phyloP scores from a whole-genome alignment of 2,888 invertebrate species.

The Hypomecis punctinalis region DNA sequence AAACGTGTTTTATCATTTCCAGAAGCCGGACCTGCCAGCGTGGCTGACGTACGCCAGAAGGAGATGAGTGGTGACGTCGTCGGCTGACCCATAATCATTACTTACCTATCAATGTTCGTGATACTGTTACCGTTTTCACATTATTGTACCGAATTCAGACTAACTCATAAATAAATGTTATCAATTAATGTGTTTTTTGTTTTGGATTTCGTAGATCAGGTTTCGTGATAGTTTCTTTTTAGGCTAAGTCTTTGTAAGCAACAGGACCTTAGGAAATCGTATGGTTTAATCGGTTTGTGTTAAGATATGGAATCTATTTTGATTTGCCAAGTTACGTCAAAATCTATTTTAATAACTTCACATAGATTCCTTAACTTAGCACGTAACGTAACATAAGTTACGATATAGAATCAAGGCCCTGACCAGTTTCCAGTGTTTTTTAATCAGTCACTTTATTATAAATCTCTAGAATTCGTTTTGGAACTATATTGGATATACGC shows the following conservation, averaged over 20 bases:
- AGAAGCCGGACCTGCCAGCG: constrained; percentile 80
- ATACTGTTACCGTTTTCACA: constrained; percentile 55
- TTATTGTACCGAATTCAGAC: constrained; percentile 81
- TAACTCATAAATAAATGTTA: constrained; percentile 41
- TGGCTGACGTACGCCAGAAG: constrained; percentile 96
- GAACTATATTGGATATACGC: no score
- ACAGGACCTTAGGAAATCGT: neutral
- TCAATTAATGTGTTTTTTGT: constrained; percentile 38
- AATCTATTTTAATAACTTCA: no score
- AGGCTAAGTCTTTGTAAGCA: constrained; percentile 3
- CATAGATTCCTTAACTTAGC: no score
- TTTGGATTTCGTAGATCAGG: constrained; percentile 1
- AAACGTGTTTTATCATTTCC: no score
- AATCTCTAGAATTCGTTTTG: no score
- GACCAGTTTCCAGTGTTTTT: no score
- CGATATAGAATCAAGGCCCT: no score
- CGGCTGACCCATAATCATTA: constrained; percentile 56
- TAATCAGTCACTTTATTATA: no score
- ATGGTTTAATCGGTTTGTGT: neutral
- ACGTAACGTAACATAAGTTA: no score
- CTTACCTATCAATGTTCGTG: constrained; percentile 61
- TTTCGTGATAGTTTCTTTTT: neutral
- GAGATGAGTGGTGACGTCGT: constrained; percentile 92
- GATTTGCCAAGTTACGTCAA: no score
- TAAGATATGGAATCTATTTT: no score